Percentiles rank a stretch among this genome's conserved stretches.
Conservation (phyloP, 2,888 invertebrate species). For the Crocallis elinguaria region DNA sequence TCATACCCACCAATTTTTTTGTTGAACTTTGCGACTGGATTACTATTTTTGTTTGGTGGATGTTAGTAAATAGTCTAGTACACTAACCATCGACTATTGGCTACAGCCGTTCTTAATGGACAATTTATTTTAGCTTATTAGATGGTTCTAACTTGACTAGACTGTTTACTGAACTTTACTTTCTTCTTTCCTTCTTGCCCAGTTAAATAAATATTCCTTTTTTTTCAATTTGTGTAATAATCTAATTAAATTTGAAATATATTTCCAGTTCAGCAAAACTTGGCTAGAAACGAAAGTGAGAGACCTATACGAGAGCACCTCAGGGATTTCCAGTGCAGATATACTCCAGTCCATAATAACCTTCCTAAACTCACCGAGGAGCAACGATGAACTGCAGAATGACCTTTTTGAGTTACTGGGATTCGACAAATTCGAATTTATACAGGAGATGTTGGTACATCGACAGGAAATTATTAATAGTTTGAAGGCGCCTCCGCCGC, state of each 20-base stretch:
- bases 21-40: too few species aligned
- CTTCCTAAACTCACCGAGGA: slow-evolving; percentile 85
- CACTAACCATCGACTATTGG: too few species aligned
- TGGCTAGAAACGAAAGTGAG: slow-evolving; percentile 84
- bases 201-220: too few species aligned
- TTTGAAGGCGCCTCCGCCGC: slow-evolving; percentile 49
- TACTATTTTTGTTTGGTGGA: too few species aligned
- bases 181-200: too few species aligned
- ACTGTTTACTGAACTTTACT: too few species aligned
- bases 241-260: not conserved
- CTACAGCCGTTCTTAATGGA: too few species aligned
- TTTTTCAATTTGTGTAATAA: too few species aligned
- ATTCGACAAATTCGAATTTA: slow-evolving; percentile 92
- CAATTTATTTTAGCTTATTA: too few species aligned
- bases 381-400: slow-evolving; percentile 89
- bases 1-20: too few species aligned
- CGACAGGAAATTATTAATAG: slow-evolving; percentile 83
- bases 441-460: slow-evolving; percentile 87
- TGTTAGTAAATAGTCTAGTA: too few species aligned
- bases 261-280: slow-evolving; percentile 80
- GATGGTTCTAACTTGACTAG: too few species aligned
- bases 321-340: slow-evolving; percentile 83
- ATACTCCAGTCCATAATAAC: slow-evolving; percentile 85
- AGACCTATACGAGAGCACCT: slow-evolving; percentile 71
- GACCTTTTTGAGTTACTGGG: slow-evolving; percentile 96